A percentile compares a stretch with the other conserved stretches of the same genome.
Evolutionary conservation across 2,888 invertebrate genomes (phyloP).

Genomic region (Aricia artaxerxes): DNA sequence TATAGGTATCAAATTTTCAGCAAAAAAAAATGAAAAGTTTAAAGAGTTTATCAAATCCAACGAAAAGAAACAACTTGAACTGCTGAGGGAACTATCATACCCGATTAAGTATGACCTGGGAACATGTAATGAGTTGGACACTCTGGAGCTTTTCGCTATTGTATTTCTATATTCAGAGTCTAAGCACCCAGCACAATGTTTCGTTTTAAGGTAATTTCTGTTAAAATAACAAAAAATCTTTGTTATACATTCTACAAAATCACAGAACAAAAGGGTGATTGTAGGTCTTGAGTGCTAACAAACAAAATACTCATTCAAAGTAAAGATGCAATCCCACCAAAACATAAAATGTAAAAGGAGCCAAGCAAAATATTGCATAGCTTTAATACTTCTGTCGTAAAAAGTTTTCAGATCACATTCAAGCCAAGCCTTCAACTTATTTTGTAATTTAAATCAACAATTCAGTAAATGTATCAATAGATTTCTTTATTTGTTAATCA

Average conservation of each 20-base stretch:
- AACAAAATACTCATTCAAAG: background rate
- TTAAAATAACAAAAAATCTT: background rate
- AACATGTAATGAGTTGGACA: slow-evolving; percentile 26
- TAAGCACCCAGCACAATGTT: slow-evolving; percentile 70
- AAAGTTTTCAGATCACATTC: too few species aligned
- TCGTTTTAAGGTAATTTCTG: slow-evolving; percentile 55
- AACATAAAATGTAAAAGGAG: too few species aligned
- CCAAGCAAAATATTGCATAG: too few species aligned
- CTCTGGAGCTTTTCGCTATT: slow-evolving; percentile 53
- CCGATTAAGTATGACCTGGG: background rate
- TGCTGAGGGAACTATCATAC: background rate
- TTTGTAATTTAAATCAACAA: too few species aligned
- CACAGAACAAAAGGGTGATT: too few species aligned
- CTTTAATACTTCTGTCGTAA: too few species aligned
- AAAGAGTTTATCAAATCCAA: slow-evolving; percentile 31
- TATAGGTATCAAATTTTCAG: slow-evolving; percentile 43
- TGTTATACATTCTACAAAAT: too few species aligned
- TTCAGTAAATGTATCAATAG: too few species aligned
- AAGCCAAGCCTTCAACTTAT: too few species aligned
- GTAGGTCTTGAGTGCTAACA: background rate
- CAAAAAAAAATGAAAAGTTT: slow-evolving; percentile 37
- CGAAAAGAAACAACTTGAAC: background rate
- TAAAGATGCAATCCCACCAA: background rate
- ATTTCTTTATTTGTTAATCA: too few species aligned
- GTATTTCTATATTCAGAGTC: slow-evolving; percentile 59